Evolutionary conservation across 2,113 vertebrate genomes (phyloP).

Genomic region (Pica pica): DNA sequence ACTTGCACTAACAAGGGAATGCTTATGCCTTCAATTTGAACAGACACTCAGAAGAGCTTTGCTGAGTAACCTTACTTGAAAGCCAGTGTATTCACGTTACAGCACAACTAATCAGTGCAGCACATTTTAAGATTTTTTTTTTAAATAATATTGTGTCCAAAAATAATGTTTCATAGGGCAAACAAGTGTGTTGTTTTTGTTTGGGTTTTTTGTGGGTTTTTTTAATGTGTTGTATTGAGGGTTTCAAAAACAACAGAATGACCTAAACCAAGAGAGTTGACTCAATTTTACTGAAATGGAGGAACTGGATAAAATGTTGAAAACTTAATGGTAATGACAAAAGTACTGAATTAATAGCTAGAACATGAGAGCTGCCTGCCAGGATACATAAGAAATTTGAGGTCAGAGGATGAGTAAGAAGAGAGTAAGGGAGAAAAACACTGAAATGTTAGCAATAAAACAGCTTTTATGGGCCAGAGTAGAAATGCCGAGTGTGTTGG

Average conservation of each 20-base stretch:
- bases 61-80: background rate
- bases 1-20: background rate
- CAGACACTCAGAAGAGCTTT: background rate
- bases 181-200: background rate
- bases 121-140: background rate
- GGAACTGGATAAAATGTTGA: background rate
- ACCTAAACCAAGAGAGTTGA: background rate
- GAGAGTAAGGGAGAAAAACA: background rate
- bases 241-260: background rate
- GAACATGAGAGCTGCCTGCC: background rate
- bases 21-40: background rate
- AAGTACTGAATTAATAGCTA: background rate
- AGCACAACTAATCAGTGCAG: background rate
- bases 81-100: background rate
- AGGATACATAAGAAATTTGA: background rate
- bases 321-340: background rate
- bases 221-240: background rate
- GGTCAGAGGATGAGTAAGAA: background rate
- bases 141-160: background rate
- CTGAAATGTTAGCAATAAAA: background rate
- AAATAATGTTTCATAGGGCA: background rate
- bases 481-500: background rate
- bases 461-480: background rate
- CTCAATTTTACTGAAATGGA: background rate
- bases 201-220: background rate